Conservation (phyloP, 2,113 vertebrate species). For the Telmatochromis sp. region DNA sequence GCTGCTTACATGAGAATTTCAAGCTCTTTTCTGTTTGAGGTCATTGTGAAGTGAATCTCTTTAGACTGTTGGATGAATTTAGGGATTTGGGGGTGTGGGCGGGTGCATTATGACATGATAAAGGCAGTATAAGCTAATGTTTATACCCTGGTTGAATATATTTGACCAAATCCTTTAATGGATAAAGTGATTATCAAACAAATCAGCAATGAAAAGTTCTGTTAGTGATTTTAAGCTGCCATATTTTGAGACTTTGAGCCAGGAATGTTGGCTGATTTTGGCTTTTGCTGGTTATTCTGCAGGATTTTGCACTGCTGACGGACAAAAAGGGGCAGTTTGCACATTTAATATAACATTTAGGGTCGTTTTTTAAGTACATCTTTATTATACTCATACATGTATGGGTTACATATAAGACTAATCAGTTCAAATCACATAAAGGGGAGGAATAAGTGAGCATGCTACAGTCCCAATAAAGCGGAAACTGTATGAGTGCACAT, state of each 20-base stretch:
- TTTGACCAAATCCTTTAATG: background rate
- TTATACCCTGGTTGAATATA: background rate
- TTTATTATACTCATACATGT: background rate
- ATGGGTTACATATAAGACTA: fast-evolving
- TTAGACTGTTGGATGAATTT: background rate
- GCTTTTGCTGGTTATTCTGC: background rate
- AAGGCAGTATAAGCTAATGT: background rate
- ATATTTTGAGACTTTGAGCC: background rate
- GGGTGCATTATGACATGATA: background rate
- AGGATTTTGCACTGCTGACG: background rate
- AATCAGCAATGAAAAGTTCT: fast-evolving
- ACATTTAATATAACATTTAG: background rate
- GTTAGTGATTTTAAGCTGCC: fast-evolving
- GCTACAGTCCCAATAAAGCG: background rate
- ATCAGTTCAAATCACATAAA: background rate
- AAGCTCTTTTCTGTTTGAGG: background rate
- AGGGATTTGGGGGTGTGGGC: background rate
- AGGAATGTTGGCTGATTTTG: background rate
- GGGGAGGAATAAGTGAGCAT: background rate
- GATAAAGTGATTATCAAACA: background rate
- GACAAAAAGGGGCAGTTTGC: background rate
- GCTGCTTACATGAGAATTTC: background rate
- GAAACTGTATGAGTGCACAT: background rate
- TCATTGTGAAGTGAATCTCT: background rate
- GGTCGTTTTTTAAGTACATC: background rate